Conservation (phyloP, 2,888 invertebrate species). For the Pediacus dermestoides region DNA sequence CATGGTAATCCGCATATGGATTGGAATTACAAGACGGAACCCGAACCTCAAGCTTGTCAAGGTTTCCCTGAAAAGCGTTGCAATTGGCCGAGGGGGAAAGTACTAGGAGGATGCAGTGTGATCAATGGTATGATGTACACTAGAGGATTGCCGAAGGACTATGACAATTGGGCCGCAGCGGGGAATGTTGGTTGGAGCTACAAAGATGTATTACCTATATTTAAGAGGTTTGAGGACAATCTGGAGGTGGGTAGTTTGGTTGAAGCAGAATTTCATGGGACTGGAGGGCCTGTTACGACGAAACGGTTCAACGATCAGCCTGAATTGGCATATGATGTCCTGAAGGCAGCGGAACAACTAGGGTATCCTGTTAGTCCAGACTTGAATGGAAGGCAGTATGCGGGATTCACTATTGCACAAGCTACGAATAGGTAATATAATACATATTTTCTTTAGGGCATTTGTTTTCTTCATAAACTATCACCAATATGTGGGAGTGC, state of each 20-base stretch:
- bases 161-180: conserved; percentile 69
- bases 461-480: too few relatives aligned
- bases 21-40: conserved; percentile 66
- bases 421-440: conserved; percentile 56
- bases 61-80: conserved; percentile 55
- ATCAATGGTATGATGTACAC: conserved; percentile 85
- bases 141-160: conserved; percentile 71
- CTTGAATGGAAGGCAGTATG: conserved; percentile 60
- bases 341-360: conserved; percentile 59
- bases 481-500: too few relatives aligned
- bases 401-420: conserved; percentile 66
- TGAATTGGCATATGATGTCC: conserved; percentile 58
- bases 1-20: conserved; percentile 61
- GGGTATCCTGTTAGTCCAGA: conserved; percentile 62
- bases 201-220: conserved; percentile 72
- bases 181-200: conserved; percentile 78
- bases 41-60: conserved; percentile 61
- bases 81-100: conserved; percentile 69
- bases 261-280: conserved; percentile 58
- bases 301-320: conserved; percentile 65
- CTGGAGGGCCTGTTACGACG: conserved; percentile 61
- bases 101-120: conserved; percentile 65
- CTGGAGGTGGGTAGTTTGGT: conserved; percentile 58
- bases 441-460: too few relatives aligned
- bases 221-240: conserved; percentile 66